phyloP scores from a whole-genome alignment of 2,113 vertebrate genomes.

The Miniopterus natalensis region DNA sequence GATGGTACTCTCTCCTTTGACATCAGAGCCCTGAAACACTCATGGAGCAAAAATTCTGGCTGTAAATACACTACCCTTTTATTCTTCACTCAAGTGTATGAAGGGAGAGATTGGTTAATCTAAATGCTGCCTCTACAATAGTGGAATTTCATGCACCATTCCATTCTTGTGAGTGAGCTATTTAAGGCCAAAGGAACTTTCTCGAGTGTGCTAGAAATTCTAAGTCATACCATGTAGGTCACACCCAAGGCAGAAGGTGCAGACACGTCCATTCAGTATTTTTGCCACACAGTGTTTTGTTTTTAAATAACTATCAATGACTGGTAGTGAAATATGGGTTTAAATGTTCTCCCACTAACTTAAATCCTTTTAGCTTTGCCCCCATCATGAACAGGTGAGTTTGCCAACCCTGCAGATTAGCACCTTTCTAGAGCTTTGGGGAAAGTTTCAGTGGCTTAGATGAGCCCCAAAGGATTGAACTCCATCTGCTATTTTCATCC shows the following conservation, averaged over 20 bases:
- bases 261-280: background rate
- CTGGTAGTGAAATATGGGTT: background rate
- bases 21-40: background rate
- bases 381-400: background rate
- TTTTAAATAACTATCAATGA: background rate
- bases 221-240: background rate
- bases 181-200: background rate
- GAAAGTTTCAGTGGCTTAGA: slow-evolving; percentile 23
- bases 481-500: background rate
- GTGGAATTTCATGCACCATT: background rate
- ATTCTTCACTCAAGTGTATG: background rate
- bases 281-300: background rate
- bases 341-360: background rate
- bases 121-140: slow-evolving; percentile 1
- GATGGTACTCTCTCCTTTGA: background rate
- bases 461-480: background rate
- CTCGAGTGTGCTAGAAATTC: background rate
- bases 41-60: background rate
- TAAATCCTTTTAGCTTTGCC: background rate
- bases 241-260: background rate
- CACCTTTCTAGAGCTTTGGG: background rate
- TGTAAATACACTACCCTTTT: background rate
- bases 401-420: background rate
- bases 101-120: background rate
- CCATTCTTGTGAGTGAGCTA: background rate